Evolutionary conservation across 2,797 vertebrate species (phyloP).

Genomic region (Rhinophrynus dorsalis): DNA sequence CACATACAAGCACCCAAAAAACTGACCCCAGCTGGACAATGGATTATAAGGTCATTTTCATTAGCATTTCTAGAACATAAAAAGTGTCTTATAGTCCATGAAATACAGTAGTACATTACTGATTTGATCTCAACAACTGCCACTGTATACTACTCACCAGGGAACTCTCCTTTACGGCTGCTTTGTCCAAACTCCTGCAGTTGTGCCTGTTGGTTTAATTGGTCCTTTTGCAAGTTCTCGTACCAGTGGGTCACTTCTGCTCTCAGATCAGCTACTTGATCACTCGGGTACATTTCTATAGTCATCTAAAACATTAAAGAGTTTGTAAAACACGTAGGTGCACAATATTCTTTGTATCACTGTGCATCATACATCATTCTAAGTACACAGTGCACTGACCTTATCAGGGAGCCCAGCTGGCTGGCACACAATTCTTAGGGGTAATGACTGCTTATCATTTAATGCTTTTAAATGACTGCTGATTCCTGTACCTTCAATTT

Average conservation of each 20-base stretch:
- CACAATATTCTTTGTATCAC: too few species aligned
- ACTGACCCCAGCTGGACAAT: too few species aligned
- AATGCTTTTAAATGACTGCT: constrained; percentile 97
- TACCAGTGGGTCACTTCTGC: constrained; percentile 99
- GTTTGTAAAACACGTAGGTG: too few species aligned
- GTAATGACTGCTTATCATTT: constrained; percentile 95
- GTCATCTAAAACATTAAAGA: constrained; percentile 85
- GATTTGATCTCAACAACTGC: too few species aligned
- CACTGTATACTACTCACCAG: constrained; percentile 74
- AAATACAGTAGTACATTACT: too few species aligned
- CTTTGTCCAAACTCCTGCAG: constrained; percentile 97
- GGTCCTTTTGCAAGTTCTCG: constrained; percentile 98
- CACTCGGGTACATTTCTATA: constrained; percentile 98
- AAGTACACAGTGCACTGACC: constrained; percentile 69
- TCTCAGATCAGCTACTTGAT: constrained; percentile 94
- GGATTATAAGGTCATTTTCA: too few species aligned
- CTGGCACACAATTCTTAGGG: constrained; percentile 93
- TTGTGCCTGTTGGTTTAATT: constrained; percentile 97
- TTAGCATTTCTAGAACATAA: too few species aligned
- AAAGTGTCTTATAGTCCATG: too few species aligned
- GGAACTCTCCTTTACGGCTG: constrained; percentile 89
- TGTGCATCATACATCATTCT: too few species aligned
- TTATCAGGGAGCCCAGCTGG: constrained; percentile 97
- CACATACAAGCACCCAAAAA: too few species aligned
- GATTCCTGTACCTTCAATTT: constrained; percentile 97